Conservation (phyloP, 2,113 vertebrate genomes). For the Mirza zaza region DNA sequence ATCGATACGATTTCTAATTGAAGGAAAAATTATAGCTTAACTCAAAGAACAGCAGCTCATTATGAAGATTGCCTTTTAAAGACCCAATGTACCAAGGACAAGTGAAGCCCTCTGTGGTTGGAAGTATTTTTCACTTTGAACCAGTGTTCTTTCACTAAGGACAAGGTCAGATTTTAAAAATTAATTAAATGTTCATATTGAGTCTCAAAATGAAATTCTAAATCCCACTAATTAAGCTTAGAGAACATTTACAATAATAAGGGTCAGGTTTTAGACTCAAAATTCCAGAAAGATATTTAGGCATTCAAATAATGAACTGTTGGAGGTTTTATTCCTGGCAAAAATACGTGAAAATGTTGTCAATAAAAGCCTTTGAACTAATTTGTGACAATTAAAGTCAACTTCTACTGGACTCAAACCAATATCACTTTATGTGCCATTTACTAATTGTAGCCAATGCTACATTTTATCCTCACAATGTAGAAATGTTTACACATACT, state of each 20-base stretch:
- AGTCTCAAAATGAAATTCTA: not conserved
- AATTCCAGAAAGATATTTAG: conserved; percentile 8
- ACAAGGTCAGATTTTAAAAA: not conserved
- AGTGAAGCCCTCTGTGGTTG: not conserved
- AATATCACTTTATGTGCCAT: not conserved
- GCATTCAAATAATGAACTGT: conserved; percentile 29
- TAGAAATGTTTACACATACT: not conserved
- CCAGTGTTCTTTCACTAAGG: not conserved
- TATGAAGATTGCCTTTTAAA: not conserved
- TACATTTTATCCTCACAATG: not conserved
- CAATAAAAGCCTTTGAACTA: not conserved
- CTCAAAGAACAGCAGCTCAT: not conserved
- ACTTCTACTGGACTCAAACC: not conserved
- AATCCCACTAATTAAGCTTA: conserved; percentile 11
- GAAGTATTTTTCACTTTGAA: not conserved
- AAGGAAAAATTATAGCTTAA: not conserved
- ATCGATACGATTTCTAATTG: not conserved
- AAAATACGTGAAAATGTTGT: conserved; percentile 4
- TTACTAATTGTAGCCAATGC: not conserved
- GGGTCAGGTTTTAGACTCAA: not conserved
- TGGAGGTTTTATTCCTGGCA: not conserved
- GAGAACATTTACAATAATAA: not conserved
- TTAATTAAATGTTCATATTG: conserved; percentile 11
- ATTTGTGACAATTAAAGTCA: not conserved
- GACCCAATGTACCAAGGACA: not conserved